These are phyloP conservation scores for Microhierax caerulescens DNA, from an alignment of 2,797 vertebrate genomes.

Conservation along the genomic window DNA sequence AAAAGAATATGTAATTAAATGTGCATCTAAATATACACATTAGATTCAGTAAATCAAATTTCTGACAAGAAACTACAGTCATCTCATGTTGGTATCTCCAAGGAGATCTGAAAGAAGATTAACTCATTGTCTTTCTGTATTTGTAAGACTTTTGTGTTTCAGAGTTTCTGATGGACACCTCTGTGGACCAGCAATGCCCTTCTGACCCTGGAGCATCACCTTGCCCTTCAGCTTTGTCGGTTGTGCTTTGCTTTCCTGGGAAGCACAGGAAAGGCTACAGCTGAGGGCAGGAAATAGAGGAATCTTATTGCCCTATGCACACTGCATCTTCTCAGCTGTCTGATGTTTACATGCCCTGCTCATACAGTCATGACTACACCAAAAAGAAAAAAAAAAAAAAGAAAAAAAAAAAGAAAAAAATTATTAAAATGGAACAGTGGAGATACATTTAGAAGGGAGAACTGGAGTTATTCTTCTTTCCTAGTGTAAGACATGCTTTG, in stretches of 20 bases:
- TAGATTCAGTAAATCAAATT: neutral
- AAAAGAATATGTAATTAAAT: neutral
- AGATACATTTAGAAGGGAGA: neutral
- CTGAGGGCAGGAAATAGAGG: neutral
- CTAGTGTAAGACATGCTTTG: neutral
- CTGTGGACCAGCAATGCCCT: neutral
- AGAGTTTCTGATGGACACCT: neutral
- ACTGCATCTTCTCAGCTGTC: neutral
- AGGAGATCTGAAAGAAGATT: neutral
- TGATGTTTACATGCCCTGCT: neutral
- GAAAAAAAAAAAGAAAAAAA: neutral
- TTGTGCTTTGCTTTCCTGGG: neutral
- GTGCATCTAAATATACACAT: neutral
- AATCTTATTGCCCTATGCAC: neutral
- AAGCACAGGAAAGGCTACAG: neutral
- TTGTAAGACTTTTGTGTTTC: neutral
- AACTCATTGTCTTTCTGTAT: neutral
- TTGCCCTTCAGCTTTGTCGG: neutral
- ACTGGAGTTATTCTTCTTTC: neutral
- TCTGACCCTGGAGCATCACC: neutral
- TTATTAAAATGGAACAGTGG: neutral
- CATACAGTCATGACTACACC: neutral
- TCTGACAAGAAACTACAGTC: neutral
- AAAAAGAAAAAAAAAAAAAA: fast-evolving
- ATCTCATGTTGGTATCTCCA: neutral